Base-by-base conservation (phyloP, 1,140 invertebrate species). In the Centruroides sculpturatus region DNA sequence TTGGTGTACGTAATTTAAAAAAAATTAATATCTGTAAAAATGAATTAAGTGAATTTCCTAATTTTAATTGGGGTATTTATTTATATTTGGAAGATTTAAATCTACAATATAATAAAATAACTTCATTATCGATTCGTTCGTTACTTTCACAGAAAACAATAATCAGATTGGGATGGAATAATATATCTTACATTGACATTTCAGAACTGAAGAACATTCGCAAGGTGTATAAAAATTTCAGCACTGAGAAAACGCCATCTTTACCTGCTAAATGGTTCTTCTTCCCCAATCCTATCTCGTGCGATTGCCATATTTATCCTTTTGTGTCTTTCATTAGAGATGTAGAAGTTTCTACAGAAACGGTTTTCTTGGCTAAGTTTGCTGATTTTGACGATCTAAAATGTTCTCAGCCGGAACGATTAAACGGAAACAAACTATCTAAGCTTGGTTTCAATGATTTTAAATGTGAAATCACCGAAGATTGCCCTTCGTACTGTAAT, bases 261-360 rank as follows among this genome's bases (percentile, higher is more conserved):
- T 46, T 4, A 57, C 48, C 52, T 41, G 54, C 36, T 41, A 47
- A 51, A 57, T 57, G 59, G 12, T 23, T 59, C 35, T 71, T 82
- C 4, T 76, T 72, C 58, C 69, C 79, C 49, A 87, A 87, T 73
- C 84, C 84, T 0, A 66, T 87, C 35, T 54, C 67, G 5, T 88
- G 86, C 65, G 80, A 85, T 64, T 89, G 86, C 65, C 9, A 67
- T 0, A 11, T 64, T 34, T 61, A 55, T 35, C n/a, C 47, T 11
- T 61, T 66, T 55, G 57, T 51, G 13, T n/a, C 57, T 23, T 64
- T 61, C 35, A 11, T 62, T 6, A 49, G 59, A 49, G 4, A 35
- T n/a, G 52, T 35, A 3, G 13, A 36, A 41, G 55, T 50, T 36
- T 7, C 36, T 41, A 35, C 47, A 4, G 57, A 60, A 23, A 47